Conservation (phyloP, 2,113 vertebrate species). For the Zosterops pallidus region DNA sequence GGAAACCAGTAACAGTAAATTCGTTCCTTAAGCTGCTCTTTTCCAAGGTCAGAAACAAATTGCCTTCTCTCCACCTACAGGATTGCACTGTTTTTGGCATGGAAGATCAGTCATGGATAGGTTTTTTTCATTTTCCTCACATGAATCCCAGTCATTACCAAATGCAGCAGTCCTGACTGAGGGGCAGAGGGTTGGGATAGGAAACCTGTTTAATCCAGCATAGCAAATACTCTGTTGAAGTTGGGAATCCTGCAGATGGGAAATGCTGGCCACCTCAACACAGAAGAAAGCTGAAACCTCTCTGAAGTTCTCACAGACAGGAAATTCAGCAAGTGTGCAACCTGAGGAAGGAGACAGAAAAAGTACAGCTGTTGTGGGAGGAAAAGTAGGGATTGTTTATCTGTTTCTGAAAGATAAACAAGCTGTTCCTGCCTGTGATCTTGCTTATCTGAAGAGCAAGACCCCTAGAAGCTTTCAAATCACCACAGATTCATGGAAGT, state of each 20-base stretch:
- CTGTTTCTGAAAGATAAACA: neutral
- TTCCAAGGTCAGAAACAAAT: neutral
- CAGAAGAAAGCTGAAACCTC: neutral
- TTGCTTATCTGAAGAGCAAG: neutral
- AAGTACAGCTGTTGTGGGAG: neutral
- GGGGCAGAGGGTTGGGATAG: neutral
- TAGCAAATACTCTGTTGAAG: neutral
- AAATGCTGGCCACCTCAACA: neutral
- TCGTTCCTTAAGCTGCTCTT: neutral
- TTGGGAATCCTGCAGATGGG: neutral
- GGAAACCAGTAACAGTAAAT: neutral
- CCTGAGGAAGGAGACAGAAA: neutral
- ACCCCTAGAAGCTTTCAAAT: neutral
- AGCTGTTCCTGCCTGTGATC: neutral
- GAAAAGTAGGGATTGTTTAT: neutral
- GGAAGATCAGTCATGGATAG: neutral
- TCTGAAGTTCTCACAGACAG: neutral
- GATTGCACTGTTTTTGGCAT: neutral
- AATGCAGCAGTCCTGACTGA: neutral
- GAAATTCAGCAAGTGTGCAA: neutral
- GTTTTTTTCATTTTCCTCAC: neutral
- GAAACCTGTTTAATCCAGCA: neutral
- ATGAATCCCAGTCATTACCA: neutral
- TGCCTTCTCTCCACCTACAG: neutral
- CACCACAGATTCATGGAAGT: neutral